Percentiles rank a stretch among this genome's conserved stretches.
Evolutionary conservation across 2,888 invertebrate genomes (phyloP).

Genomic region (Parasteatoda lunata): DNA sequence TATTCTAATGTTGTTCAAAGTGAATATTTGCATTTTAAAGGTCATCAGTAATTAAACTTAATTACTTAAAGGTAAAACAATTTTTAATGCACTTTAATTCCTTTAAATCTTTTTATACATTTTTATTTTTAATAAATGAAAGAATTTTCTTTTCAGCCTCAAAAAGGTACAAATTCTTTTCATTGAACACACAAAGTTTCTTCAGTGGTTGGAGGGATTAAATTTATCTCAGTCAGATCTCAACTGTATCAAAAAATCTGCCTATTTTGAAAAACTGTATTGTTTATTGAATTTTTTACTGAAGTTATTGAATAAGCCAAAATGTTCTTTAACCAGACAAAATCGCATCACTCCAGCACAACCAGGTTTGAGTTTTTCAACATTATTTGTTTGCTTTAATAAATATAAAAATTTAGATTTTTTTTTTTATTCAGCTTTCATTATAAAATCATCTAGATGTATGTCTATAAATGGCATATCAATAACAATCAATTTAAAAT

Average conservation of each 20-base stretch:
- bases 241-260: not conserved
- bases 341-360: too few species aligned
- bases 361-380: too few species aligned
- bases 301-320: not conserved
- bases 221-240: slow-evolving; percentile 19
- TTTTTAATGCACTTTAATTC: not conserved
- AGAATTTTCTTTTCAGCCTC: not conserved
- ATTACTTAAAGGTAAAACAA: not conserved
- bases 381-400: too few species aligned
- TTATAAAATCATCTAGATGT: too few species aligned
- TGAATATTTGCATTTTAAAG: not conserved
- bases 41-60: not conserved
- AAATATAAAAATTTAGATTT: too few species aligned
- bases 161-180: not conserved
- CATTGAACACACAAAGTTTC: slow-evolving; percentile 23
- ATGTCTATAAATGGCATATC: too few species aligned
- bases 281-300: slow-evolving; percentile 9
- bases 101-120: not conserved
- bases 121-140: not conserved
- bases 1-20: not conserved
- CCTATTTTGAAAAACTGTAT: slow-evolving; percentile 10
- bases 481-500: too few species aligned
- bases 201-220: slow-evolving; percentile 19
- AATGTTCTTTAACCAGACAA: too few species aligned
- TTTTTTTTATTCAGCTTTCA: too few species aligned